These are phyloP conservation scores for Stigmatopora nigra DNA, from an alignment of 2,113 vertebrate species.

Conservation along the genomic window DNA sequence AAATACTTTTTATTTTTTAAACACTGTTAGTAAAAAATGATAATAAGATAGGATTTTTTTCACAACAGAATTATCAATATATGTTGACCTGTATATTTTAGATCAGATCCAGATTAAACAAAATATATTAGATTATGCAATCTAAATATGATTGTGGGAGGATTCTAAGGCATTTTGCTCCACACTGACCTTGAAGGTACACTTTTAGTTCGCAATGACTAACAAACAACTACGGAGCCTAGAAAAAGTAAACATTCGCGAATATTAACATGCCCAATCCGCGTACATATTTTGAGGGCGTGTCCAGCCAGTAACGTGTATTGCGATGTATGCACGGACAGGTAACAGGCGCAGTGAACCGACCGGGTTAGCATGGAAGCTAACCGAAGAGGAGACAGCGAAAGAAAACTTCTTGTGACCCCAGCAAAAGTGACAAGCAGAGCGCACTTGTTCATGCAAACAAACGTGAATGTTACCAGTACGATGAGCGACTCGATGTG, in stretches of 20 bases:
- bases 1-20: too few relatives aligned
- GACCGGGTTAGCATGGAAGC: conserved; percentile 46
- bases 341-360: conserved; percentile 1
- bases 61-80: too few relatives aligned
- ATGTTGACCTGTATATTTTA: too few relatives aligned
- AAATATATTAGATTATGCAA: too few relatives aligned
- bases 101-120: too few relatives aligned
- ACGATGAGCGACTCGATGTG: conserved; percentile 86
- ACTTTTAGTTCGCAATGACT: neutral
- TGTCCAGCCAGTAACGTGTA: neutral
- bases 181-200: conserved; percentile 56
- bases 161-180: neutral
- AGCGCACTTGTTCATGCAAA: neutral
- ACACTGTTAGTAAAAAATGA: too few relatives aligned
- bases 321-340: neutral
- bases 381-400: conserved; percentile 20
- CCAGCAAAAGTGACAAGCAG: neutral
- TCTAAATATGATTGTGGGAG: neutral
- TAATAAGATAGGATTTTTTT: too few relatives aligned
- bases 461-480: conserved; percentile 72
- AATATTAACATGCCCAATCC: neutral
- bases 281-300: neutral
- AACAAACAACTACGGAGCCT: conserved; percentile 2
- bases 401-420: neutral
- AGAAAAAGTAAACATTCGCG: neutral